Evolutionary conservation across 2,888 invertebrate species (phyloP), one percentile per base, ranked within the genome.

Genomic region (Byasa hedistus): DNA sequence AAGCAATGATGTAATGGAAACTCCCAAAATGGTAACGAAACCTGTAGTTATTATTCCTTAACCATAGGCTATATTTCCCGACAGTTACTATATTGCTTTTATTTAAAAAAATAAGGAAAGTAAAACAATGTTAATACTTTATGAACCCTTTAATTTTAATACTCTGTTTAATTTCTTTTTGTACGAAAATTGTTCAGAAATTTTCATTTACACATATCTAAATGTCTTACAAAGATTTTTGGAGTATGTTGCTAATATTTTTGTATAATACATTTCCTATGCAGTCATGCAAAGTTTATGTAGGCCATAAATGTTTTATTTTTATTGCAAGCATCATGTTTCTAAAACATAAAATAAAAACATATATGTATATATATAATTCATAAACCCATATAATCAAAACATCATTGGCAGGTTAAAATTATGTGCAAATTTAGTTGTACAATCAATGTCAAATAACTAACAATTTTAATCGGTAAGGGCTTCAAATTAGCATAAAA

Each of bases 111-210:
- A 4, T 4, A n/a, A 48, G 48, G 48, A 48, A 75, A 84, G 79
- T 78, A 77, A 85, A 85, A 82, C 68, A 70, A 75, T 22, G 54
- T 67, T 68, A 71, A 27, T 78, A 72, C 71, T 80, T 82, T 75
- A 79, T 80, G 80, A 88, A 89, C 86, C 83, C 79, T 89, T 89
- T 89, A 88, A 87, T 89, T 89, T 89, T 81, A 86, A 57, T 80
- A 87, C 83, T 86, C 85, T 80, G 81, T 81, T 79, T 77, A 81
- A 76, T 79, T 75, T 76, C 74, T 76, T 75, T 79, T 70, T 72
- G 77, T 76, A 73, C 72, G 69, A 74, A 75, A 75, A 76, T 77
- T 75, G 71, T 44, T 60, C 32, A 56, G 55, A 59, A 66, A 59
- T 55, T 58, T 59, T 36, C 48, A 57, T 61, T 58, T 62, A 55